phyloP scores from a whole-genome alignment of 2,113 vertebrate genomes.

The Sapayoa aenigma region DNA sequence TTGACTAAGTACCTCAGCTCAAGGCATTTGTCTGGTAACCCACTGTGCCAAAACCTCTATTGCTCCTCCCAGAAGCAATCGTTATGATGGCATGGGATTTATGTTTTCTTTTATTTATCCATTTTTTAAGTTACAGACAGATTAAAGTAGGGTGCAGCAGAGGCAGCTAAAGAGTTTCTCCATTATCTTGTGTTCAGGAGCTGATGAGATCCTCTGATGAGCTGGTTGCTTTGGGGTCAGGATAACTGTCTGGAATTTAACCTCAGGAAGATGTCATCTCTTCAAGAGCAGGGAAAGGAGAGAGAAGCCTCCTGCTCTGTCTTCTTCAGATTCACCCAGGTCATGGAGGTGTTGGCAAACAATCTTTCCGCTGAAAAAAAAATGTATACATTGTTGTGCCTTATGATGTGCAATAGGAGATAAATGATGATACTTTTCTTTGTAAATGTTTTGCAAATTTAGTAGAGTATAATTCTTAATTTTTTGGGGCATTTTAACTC shows the following conservation, averaged over 20 bases:
- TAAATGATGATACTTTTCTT: not conserved
- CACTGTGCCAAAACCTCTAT: conserved; percentile 6
- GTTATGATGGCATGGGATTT: not conserved
- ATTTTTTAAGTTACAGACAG: not conserved
- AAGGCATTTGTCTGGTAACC: not conserved
- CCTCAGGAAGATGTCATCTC: not conserved
- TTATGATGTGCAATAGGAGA: not conserved
- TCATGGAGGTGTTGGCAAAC: not conserved
- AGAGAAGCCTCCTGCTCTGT: not conserved
- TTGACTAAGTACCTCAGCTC: not conserved
- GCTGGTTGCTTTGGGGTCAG: not conserved
- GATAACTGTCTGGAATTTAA: not conserved
- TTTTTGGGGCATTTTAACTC: not conserved
- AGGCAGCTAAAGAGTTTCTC: conserved; percentile 24
- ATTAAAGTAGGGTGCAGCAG: conserved; percentile 27
- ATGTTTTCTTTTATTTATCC: not conserved
- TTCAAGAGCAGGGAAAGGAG: not conserved
- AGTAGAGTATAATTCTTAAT: not conserved
- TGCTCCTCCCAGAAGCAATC: not conserved
- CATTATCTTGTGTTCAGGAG: not conserved
- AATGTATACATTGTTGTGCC: not conserved
- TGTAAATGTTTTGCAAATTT: not conserved
- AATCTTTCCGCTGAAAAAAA: not conserved
- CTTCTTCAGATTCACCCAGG: not conserved
- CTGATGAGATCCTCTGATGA: not conserved